Percentiles rank a stretch among this genome's conserved stretches.
Evolutionary conservation across 1,140 invertebrate species (phyloP).

Genomic region (Trypoxylus dichotomus): DNA sequence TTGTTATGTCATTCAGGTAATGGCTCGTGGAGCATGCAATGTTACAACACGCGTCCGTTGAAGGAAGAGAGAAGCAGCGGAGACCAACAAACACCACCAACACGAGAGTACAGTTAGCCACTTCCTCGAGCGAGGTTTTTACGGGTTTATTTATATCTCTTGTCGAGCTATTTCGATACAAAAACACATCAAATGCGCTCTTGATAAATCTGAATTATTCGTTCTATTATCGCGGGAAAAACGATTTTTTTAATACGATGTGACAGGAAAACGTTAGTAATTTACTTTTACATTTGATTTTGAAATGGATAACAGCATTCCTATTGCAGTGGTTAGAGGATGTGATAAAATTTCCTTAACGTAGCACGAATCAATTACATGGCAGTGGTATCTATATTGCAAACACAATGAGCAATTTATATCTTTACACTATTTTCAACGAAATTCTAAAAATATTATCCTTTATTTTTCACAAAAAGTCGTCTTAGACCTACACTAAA

Average conservation of each 20-base stretch:
- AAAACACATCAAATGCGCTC: not conserved
- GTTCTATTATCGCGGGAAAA: not conserved
- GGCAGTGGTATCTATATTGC: too few relatives aligned
- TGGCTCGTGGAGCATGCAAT: slow-evolving; percentile 15
- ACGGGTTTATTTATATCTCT: slow-evolving; percentile 21
- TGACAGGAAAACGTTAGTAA: not conserved
- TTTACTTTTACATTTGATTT: not conserved
- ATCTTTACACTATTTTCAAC: too few relatives aligned
- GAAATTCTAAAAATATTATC: too few relatives aligned
- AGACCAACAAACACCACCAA: slow-evolving; percentile 22
- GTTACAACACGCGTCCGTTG: slow-evolving; percentile 15
- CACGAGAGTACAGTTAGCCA: slow-evolving; percentile 15
- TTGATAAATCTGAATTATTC: slow-evolving; percentile 3
- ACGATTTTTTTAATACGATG: not conserved
- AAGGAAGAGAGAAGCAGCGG: slow-evolving; percentile 20
- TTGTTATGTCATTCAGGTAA: slow-evolving; percentile 21
- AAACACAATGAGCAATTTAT: too few relatives aligned
- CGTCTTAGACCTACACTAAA: too few relatives aligned
- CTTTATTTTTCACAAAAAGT: too few relatives aligned
- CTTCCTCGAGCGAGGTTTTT: slow-evolving; percentile 20
- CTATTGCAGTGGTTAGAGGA: too few relatives aligned
- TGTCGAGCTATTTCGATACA: slow-evolving; percentile 15
- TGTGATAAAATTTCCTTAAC: too few relatives aligned
- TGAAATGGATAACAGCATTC: not conserved
- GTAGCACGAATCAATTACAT: too few relatives aligned